Conservation (phyloP, 2,888 invertebrate species). For the Abrostola triplasia region DNA sequence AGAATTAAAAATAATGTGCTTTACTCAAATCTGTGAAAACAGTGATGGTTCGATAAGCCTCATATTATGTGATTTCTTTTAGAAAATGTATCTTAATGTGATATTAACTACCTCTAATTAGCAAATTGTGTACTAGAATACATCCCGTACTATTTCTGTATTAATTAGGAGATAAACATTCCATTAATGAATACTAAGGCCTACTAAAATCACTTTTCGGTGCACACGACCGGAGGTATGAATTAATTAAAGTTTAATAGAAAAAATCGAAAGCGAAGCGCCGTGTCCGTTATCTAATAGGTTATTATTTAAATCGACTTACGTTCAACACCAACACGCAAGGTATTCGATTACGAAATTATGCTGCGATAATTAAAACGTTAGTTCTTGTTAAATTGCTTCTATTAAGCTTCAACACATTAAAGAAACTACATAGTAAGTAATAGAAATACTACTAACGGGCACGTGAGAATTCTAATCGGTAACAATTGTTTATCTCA, state of each 20-base stretch:
- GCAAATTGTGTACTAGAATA: too few relatives aligned
- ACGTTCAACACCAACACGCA: slow-evolving; percentile 33
- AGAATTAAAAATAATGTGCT: too few relatives aligned
- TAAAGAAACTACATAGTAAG: slow-evolving; percentile 36
- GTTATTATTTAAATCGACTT: slow-evolving; percentile 41
- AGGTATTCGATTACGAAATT: slow-evolving; percentile 39
- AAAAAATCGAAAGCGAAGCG: slow-evolving; percentile 18
- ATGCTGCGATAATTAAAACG: slow-evolving; percentile 38
- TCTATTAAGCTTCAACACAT: slow-evolving; percentile 34
- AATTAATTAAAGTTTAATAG: slow-evolving; percentile 7
- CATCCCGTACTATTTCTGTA: too few relatives aligned
- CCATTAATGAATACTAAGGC: too few relatives aligned
- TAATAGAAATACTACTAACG: slow-evolving; percentile 6
- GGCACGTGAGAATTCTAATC: slow-evolving; percentile 31
- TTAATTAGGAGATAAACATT: too few relatives aligned
- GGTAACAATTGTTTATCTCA: slow-evolving; percentile 41
- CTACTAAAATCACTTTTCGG: not conserved
- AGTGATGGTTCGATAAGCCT: too few relatives aligned
- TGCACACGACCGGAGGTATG: not conserved
- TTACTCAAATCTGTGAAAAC: too few relatives aligned
- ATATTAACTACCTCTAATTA: too few relatives aligned
- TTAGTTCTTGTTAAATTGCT: slow-evolving; percentile 25
- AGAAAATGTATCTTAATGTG: too few relatives aligned
- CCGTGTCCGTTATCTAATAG: slow-evolving; percentile 39
- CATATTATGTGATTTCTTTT: too few relatives aligned